Evolutionary conservation across 2,113 vertebrate genomes (phyloP).

Genomic region (Rhabdornis inornatus): DNA sequence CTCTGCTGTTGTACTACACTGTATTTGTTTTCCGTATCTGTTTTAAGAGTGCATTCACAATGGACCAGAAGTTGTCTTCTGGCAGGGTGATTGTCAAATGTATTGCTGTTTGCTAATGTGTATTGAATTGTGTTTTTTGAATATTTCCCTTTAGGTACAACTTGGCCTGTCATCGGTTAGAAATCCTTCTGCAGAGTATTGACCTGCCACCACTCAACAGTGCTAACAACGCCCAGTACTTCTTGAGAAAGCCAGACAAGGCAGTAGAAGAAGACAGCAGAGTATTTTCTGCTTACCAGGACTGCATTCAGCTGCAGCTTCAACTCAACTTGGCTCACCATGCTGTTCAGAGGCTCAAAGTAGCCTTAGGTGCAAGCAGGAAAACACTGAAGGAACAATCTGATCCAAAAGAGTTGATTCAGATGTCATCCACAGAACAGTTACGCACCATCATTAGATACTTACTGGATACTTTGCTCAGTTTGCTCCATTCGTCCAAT

Average conservation of each 20-base stretch:
- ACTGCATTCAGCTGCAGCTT: conserved; percentile 97
- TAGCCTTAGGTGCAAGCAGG: conserved; percentile 88
- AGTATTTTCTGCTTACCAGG: conserved; percentile 97
- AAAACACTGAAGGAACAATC: conserved; percentile 73
- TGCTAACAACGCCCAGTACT: conserved; percentile 98
- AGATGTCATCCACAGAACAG: conserved; percentile 93
- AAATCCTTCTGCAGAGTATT: conserved; percentile 95
- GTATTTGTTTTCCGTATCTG: background rate
- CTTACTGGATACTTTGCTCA: conserved; percentile 94
- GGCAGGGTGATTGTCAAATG: background rate
- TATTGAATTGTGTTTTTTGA: background rate
- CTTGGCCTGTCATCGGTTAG: conserved; percentile 94
- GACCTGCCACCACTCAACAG: conserved; percentile 97
- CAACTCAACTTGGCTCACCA: conserved; percentile 97
- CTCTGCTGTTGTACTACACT: background rate
- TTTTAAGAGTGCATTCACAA: background rate
- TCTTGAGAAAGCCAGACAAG: conserved; percentile 95
- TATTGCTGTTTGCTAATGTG: background rate
- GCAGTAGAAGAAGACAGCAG: conserved; percentile 96
- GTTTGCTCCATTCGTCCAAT: conserved; percentile 94
- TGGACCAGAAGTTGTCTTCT: background rate
- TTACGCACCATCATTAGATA: conserved; percentile 96
- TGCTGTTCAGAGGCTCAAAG: conserved; percentile 90
- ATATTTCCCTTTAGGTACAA: conserved; percentile 84
- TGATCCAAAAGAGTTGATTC: conserved; percentile 83